Conservation (phyloP, 2,113 vertebrate genomes). For the Protobothrops mucrosquamatus region DNA sequence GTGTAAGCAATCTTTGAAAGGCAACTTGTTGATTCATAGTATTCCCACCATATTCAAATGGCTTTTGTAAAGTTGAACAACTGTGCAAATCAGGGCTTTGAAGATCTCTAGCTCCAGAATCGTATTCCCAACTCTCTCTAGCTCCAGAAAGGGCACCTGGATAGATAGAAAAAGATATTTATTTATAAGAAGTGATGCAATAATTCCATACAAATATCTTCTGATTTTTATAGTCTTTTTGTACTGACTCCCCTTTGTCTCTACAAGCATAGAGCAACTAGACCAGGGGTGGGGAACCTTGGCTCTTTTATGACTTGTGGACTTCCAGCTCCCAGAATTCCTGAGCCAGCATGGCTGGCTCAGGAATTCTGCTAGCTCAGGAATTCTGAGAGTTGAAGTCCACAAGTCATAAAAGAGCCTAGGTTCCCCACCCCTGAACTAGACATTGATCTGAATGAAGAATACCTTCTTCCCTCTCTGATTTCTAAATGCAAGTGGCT, state of each 20-base stretch:
- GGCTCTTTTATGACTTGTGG: too few relatives aligned
- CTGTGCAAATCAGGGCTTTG: conserved; percentile 73
- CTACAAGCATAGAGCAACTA: background rate
- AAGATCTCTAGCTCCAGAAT: conserved; percentile 77
- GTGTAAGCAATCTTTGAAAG: conserved; percentile 67
- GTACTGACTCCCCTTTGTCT: background rate
- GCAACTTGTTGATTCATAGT: conserved; percentile 51
- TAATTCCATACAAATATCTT: background rate
- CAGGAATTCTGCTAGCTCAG: too few relatives aligned
- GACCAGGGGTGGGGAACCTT: too few relatives aligned
- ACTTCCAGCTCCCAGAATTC: too few relatives aligned
- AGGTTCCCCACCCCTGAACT: too few relatives aligned
- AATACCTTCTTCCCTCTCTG: background rate
- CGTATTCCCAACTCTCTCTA: conserved; percentile 79
- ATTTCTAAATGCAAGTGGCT: background rate
- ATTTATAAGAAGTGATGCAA: background rate
- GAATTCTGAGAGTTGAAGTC: too few relatives aligned
- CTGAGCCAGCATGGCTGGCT: too few relatives aligned
- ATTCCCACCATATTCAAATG: conserved; percentile 50
- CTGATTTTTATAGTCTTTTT: background rate
- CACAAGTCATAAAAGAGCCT: too few relatives aligned
- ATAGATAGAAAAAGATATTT: background rate
- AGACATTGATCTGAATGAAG: background rate
- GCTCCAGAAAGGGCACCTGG: conserved; percentile 72
- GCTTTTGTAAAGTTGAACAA: conserved; percentile 57